Percentiles rank a stretch among this genome's conserved stretches.
These are phyloP conservation scores for Agonopterix subpropinquella DNA, from an alignment of 2,888 invertebrate genomes.

Conservation along the genomic window DNA sequence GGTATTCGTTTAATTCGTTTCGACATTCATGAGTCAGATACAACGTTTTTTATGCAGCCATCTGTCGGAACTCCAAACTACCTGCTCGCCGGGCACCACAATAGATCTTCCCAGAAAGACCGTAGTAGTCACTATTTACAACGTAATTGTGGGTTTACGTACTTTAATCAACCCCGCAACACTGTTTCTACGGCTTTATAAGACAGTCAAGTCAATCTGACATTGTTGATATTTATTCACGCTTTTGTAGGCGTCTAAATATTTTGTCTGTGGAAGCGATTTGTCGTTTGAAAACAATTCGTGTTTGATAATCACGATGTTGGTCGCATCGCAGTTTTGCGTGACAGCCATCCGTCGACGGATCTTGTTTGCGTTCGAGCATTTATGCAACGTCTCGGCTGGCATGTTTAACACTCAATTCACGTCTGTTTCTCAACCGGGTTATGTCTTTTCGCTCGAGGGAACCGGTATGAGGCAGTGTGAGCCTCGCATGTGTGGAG, in stretches of 20 bases:
- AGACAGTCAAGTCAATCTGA: conserved; percentile 18
- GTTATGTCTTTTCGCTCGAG: conserved; percentile 48
- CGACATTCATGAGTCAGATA: conserved; percentile 11
- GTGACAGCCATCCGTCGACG: conserved; percentile 29
- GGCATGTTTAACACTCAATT: conserved; percentile 58
- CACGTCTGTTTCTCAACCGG: conserved; percentile 55
- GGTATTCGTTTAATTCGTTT: conserved; percentile 3
- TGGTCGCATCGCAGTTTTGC: conserved; percentile 7
- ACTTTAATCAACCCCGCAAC: conserved; percentile 14
- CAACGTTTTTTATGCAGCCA: conserved; percentile 7
- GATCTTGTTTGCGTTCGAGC: conserved; percentile 29
- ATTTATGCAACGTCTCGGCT: conserved; percentile 50
- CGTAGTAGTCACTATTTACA: conserved; percentile 25
- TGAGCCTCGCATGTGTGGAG: conserved; percentile 31
- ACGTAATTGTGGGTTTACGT: conserved; percentile 25
- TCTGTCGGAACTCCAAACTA: conserved; percentile 9
- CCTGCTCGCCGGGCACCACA: conserved; percentile 10
- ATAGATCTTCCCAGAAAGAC: conserved; percentile 32
- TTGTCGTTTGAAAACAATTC: conserved; percentile 14
- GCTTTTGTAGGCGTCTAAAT: conserved; percentile 23
- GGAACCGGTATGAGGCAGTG: conserved; percentile 42
- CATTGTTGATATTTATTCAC: conserved; percentile 25
- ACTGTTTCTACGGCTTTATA: conserved; percentile 16
- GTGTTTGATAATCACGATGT: conserved; percentile 20
- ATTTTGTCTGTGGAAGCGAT: conserved; percentile 22